Conservation (phyloP, 2,113 vertebrate species). For the Peromyscus polionotus region DNA sequence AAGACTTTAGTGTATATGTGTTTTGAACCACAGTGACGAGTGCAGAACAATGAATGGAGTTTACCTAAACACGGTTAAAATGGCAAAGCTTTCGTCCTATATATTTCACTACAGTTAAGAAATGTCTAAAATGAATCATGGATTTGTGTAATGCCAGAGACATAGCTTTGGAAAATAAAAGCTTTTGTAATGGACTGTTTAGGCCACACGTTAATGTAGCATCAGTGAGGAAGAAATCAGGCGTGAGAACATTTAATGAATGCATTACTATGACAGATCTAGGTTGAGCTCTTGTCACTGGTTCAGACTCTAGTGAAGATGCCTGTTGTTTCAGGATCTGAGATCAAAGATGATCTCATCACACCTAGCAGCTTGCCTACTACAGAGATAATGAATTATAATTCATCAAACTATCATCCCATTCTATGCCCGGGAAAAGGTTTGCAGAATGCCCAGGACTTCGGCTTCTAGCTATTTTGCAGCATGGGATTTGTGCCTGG, state of each 20-base stretch:
- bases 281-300: neutral
- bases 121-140: neutral
- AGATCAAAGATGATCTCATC: neutral
- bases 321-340: neutral
- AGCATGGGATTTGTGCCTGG: neutral
- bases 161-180: conserved; percentile 6
- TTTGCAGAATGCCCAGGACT: neutral
- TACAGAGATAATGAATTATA: neutral
- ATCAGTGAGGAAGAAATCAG: neutral
- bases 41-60: neutral
- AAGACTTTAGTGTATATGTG: neutral
- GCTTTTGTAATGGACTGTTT: neutral
- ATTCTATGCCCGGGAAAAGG: no score
- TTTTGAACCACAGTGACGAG: neutral
- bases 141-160: neutral
- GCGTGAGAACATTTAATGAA: neutral
- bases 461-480: neutral
- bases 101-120: neutral
- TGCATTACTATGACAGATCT: neutral
- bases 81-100: neutral
- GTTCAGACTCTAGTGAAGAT: neutral
- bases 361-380: neutral
- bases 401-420: neutral
- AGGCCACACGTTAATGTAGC: neutral
- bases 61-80: neutral